Base-by-base conservation (phyloP, 2,113 vertebrate species). In the Malurus elegans region DNA sequence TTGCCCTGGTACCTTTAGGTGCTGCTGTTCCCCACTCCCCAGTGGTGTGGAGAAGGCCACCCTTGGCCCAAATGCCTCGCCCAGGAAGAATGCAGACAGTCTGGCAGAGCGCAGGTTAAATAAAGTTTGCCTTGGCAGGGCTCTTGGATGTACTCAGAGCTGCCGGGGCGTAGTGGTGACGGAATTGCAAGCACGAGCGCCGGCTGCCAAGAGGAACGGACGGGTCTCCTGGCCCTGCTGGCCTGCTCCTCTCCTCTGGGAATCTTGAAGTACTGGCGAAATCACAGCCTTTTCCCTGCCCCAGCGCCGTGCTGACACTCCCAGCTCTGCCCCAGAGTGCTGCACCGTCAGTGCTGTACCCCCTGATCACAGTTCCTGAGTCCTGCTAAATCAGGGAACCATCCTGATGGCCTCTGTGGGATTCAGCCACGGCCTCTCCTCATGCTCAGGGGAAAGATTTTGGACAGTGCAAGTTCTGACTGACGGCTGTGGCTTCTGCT, bases 61-160 rank as follows among this genome's bases (percentile, higher is more conserved):
- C 96, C 93, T 91, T 85, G 88, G 90, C 92, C 84, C 31, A 2
- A 85, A 48, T 97, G 97, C 95, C 94, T 96, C 56, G 79, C 97
- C 92, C 62, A 92, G 95, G 96, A 93, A 91, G 98, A 98, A 98
- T 98, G 98, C 97, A 98, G 98, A 98, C 98, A 97, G 98, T 98
- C 98, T 98, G 97, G 97, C 97, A 98, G 96, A 97, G 97, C 9
- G 97, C 97, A 97, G 96, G 98, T 97, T 98, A 98, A 98, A 98
- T 98, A 98, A 98, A 98, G 98, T 98, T 98, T 97, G 96, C 95
- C 96, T 97, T 97, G 98, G 97, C 98, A 96, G 72, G 61, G 66
- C 93, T 96, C 95, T 97, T 97, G 97, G 96, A 90, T 74, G 89
- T 79, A 11, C 50, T 51, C 7, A 75, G 96, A 89, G 93, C 88